Conservation (phyloP, 2,113 vertebrate genomes). For the Chelonoidis abingdonii region DNA sequence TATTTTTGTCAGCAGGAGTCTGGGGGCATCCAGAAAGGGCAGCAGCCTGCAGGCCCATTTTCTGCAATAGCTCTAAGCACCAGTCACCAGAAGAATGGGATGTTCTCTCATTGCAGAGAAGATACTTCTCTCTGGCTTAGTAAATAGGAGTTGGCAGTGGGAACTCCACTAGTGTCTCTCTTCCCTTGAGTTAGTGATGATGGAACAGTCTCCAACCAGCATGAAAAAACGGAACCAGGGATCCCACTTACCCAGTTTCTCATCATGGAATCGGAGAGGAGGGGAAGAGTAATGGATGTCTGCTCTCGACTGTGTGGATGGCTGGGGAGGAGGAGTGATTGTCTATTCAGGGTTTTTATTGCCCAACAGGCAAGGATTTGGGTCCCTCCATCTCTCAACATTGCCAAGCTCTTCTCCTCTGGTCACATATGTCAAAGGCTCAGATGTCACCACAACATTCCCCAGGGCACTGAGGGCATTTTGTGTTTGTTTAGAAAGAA, state of each 20-base stretch:
- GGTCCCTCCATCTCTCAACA: neutral
- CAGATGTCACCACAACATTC: neutral
- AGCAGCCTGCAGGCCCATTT: neutral
- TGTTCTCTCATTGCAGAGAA: neutral
- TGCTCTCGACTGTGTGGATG: neutral
- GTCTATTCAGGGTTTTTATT: neutral
- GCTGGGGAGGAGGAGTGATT: too few species aligned
- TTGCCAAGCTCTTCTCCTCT: neutral
- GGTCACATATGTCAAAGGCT: neutral
- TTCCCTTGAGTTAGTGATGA: neutral
- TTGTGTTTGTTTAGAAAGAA: too few species aligned
- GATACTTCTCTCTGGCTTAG: neutral
- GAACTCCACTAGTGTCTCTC: too few species aligned
- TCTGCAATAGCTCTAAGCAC: neutral
- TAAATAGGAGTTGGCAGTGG: neutral
- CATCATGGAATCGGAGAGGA: neutral
- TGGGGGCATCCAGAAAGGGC: neutral
- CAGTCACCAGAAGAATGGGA: neutral
- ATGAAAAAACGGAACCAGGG: neutral
- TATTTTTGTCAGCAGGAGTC: neutral
- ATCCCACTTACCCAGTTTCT: neutral
- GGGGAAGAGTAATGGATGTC: too few species aligned
- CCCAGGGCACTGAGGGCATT: too few species aligned
- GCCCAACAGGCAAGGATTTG: neutral
- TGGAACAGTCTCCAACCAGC: neutral